Evolutionary conservation across 2,888 invertebrate species (phyloP).

Genomic region (Sepiola atlantica): DNA sequence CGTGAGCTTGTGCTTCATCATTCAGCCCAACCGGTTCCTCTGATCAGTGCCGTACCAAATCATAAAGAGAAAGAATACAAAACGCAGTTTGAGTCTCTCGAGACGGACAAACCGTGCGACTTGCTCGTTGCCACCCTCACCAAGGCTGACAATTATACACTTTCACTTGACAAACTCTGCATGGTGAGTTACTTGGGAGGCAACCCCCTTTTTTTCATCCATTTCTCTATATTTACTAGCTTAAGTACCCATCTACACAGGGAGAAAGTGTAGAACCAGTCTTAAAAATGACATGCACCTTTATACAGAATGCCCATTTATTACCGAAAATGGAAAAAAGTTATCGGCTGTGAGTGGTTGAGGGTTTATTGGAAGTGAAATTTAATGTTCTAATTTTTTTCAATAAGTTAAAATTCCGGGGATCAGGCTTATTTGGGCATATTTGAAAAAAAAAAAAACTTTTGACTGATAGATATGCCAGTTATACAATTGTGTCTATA

Average conservation of each 20-base stretch:
- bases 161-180: slow-evolving; percentile 68
- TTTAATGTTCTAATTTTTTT: no score
- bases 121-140: slow-evolving; percentile 66
- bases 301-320: no score
- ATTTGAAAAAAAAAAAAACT: no score
- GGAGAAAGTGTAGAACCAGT: no score
- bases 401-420: no score
- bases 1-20: slow-evolving; percentile 37
- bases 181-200: slow-evolving; percentile 62
- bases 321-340: no score
- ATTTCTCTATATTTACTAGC: background rate
- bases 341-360: no score
- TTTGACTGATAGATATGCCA: no score
- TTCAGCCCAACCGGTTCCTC: background rate
- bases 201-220: background rate
- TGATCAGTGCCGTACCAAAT: background rate
- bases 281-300: no score
- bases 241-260: background rate
- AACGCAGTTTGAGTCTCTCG: slow-evolving; percentile 61
- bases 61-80: slow-evolving; percentile 42
- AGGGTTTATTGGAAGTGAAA: no score
- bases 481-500: no score
- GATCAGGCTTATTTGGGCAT: no score
- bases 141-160: slow-evolving; percentile 56
- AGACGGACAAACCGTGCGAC: slow-evolving; percentile 69